Evolutionary conservation across 1,140 invertebrate genomes (phyloP).

Genomic region (Leptopilina clavipes): DNA sequence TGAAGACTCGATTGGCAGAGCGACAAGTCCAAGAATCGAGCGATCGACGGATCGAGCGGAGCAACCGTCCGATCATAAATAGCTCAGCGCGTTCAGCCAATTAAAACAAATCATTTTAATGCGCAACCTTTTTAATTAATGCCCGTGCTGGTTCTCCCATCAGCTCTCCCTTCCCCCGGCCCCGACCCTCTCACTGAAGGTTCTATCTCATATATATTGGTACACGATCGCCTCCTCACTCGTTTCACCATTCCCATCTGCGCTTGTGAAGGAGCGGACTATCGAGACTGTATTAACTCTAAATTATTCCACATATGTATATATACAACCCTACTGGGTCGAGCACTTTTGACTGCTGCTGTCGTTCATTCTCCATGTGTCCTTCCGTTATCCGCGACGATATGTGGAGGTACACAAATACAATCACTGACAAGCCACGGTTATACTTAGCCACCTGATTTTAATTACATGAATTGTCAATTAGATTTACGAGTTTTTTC

Average conservation of each 20-base stretch:
- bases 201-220: slow-evolving; percentile 39
- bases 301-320: slow-evolving; percentile 44
- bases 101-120: slow-evolving; percentile 77
- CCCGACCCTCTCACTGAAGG: slow-evolving; percentile 17
- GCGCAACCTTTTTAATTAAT: slow-evolving; percentile 76
- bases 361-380: slow-evolving; percentile 38
- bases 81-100: slow-evolving; percentile 74
- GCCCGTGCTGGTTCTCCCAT: slow-evolving; percentile 64
- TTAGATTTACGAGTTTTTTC: slow-evolving; percentile 60
- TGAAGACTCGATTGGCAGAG: slow-evolving; percentile 2
- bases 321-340: slow-evolving; percentile 41
- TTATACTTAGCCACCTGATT: slow-evolving; percentile 62
- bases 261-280: slow-evolving; percentile 43
- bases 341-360: slow-evolving; percentile 29
- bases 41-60: slow-evolving; percentile 27
- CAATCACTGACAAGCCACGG: slow-evolving; percentile 34
- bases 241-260: slow-evolving; percentile 60
- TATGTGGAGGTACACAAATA: slow-evolving; percentile 27
- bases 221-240: slow-evolving; percentile 34
- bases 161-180: slow-evolving; percentile 35
- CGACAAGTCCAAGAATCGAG: slow-evolving; percentile 29
- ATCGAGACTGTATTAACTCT: slow-evolving; percentile 65
- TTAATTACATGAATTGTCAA: slow-evolving; percentile 67
- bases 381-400: slow-evolving; percentile 38
- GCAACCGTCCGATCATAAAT: slow-evolving; percentile 67